Conservation (phyloP, 2,797 vertebrate species). For the Ara ararauna region DNA sequence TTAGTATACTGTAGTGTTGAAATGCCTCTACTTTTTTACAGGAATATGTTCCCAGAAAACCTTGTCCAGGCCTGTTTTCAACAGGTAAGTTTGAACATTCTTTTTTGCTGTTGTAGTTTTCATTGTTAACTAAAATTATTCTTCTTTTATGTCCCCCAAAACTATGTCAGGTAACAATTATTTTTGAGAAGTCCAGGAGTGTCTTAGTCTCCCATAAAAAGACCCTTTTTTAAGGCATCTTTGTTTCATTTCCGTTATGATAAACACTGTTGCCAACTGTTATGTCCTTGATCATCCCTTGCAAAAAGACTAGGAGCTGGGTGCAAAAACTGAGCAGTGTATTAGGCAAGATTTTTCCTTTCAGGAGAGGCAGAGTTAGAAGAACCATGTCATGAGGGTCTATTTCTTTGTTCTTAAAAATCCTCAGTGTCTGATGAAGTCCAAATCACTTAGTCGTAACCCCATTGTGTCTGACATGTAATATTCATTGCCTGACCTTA, state of each 20-base stretch:
- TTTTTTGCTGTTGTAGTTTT: background rate
- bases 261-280: background rate
- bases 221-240: background rate
- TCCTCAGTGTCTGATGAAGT: background rate
- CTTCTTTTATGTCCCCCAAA: background rate
- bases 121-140: background rate
- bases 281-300: background rate
- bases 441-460: background rate
- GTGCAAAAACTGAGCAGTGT: background rate
- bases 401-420: background rate
- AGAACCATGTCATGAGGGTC: background rate
- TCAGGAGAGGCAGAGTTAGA: background rate
- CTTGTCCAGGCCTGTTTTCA: constrained; percentile 98
- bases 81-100: constrained; percentile 82
- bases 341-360: background rate
- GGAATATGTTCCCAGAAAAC: constrained; percentile 99
- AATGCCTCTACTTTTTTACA: constrained; percentile 72
- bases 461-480: background rate
- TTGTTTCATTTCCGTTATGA: background rate
- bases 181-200: background rate
- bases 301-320: background rate
- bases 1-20: background rate
- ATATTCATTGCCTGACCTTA: background rate
- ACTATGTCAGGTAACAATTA: background rate
- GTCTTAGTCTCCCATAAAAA: background rate